These are phyloP conservation scores for Vireo griseus DNA, from an alignment of 2,797 vertebrate species.

Conservation along the genomic window DNA sequence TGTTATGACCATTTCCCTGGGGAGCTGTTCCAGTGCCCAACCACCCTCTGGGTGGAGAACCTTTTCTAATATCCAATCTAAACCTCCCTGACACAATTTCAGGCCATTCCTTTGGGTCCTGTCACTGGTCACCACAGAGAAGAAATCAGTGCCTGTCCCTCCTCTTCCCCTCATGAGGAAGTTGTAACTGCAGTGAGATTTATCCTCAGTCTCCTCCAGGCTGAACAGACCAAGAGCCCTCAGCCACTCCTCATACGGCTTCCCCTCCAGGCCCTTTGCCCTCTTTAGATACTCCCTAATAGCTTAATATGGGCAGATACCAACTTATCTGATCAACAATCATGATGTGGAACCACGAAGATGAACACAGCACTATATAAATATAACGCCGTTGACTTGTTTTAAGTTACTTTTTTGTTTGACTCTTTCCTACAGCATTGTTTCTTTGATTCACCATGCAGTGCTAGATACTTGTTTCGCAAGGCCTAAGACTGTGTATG, in stretches of 20 bases:
- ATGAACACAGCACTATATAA: neutral
- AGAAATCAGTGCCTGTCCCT: rapidly evolving
- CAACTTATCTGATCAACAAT: neutral
- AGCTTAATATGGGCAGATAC: neutral
- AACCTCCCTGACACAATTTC: neutral
- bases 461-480: neutral
- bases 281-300: neutral
- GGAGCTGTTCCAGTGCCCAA: neutral
- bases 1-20: too few species aligned
- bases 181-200: rapidly evolving
- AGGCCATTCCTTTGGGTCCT: rapidly evolving
- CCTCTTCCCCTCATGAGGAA: rapidly evolving
- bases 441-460: neutral
- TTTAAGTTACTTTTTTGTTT: neutral
- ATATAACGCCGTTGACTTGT: neutral
- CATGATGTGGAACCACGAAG: neutral
- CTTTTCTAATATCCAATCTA: neutral
- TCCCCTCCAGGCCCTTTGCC: rapidly evolving
- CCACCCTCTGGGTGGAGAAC: neutral
- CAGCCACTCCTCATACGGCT: rapidly evolving
- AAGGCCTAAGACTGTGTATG: neutral
- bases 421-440: neutral
- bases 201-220: neutral
- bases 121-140: rapidly evolving
- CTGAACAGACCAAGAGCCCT: neutral